phyloP scores from a whole-genome alignment of 2,113 vertebrate genomes.

The Cervus canadensis region DNA sequence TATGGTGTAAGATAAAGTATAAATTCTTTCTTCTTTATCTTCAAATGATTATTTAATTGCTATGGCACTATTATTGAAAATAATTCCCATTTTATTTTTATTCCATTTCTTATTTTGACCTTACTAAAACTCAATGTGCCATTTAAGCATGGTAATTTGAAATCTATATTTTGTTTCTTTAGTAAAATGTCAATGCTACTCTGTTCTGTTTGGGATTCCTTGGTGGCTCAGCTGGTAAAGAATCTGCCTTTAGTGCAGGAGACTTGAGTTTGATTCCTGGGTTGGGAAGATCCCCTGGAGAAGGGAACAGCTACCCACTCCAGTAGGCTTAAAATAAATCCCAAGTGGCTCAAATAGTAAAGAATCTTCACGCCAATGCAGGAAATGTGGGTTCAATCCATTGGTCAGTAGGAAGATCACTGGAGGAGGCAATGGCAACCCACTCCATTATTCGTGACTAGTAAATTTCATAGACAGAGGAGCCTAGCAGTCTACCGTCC shows the following conservation, averaged over 20 bases:
- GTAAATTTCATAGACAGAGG: background rate
- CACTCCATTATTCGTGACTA: background rate
- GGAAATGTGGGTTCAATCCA: background rate
- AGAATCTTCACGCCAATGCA: background rate
- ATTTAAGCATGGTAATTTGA: background rate
- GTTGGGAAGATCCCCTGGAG: background rate
- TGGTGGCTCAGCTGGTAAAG: background rate
- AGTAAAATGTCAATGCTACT: background rate
- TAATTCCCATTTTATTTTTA: background rate
- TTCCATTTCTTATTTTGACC: background rate
- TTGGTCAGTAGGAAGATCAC: background rate
- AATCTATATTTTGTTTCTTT: background rate
- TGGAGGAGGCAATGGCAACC: background rate
- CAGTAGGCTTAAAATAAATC: background rate
- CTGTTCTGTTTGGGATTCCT: background rate
- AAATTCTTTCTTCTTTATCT: background rate
- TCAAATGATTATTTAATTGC: background rate
- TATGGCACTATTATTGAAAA: background rate
- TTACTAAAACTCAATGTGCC: background rate
- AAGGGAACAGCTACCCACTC: background rate
- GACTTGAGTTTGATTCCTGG: background rate
- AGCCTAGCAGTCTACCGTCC: rapidly evolving
- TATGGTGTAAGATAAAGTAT: background rate
- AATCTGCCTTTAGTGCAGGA: background rate
- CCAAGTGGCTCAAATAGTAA: background rate